Conservation (phyloP, 2,113 vertebrate species). For the Nothobranchius furzeri region DNA sequence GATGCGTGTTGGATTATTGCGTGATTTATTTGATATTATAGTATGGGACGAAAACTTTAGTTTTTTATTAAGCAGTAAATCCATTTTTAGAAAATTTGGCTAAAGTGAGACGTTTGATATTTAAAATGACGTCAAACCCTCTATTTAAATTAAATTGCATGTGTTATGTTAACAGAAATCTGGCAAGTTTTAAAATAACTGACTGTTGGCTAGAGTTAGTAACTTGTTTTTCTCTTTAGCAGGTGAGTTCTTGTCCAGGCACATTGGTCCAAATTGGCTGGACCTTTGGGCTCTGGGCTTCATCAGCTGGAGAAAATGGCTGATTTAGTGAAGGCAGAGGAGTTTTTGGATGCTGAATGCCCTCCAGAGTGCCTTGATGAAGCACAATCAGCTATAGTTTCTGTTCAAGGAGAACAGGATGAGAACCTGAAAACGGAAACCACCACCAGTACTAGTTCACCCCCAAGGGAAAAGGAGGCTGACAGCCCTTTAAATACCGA, state of each 20-base stretch:
- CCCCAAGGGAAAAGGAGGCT: slow-evolving; percentile 79
- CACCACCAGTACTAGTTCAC: slow-evolving; percentile 75
- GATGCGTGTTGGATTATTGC: neutral
- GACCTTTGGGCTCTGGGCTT: slow-evolving; percentile 70
- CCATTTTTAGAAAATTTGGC: neutral
- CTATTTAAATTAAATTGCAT: no score
- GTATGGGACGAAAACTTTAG: neutral
- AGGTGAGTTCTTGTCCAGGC: slow-evolving; percentile 69
- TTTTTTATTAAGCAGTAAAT: no score
- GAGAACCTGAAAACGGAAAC: slow-evolving; percentile 83
- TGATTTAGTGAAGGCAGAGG: slow-evolving; percentile 88
- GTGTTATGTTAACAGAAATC: no score
- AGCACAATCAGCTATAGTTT: slow-evolving; percentile 69
- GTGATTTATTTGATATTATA: neutral
- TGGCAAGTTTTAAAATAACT: neutral
- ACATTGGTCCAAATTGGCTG: slow-evolving; percentile 80
- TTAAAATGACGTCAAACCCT: no score
- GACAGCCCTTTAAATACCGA: slow-evolving; percentile 73
- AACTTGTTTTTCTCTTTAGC: slow-evolving; percentile 19
- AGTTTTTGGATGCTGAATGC: slow-evolving; percentile 85
- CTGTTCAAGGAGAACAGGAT: slow-evolving; percentile 78
- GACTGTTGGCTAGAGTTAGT: slow-evolving; percentile 1
- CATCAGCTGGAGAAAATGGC: slow-evolving; percentile 93
- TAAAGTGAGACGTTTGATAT: neutral
- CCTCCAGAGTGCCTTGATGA: slow-evolving; percentile 83